Percentiles rank a stretch among this genome's conserved stretches.
phyloP scores from a whole-genome alignment of 2,888 invertebrate genomes.

The Drosophila helvetica region DNA sequence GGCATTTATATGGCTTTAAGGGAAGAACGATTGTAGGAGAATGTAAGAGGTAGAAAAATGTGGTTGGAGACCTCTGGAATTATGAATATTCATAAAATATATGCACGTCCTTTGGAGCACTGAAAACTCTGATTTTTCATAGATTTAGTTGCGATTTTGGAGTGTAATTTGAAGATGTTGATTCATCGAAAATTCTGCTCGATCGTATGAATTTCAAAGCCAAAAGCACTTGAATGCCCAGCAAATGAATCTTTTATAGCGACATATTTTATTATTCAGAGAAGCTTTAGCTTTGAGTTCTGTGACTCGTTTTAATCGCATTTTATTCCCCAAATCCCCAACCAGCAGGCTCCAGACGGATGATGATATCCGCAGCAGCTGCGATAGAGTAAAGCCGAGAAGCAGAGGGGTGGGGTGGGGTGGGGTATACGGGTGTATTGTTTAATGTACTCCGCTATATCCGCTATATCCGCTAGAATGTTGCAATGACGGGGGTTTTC shows the following conservation, averaged over 20 bases:
- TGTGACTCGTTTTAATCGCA: background rate
- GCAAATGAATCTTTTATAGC: background rate
- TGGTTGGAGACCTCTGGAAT: background rate
- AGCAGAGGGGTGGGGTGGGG: background rate
- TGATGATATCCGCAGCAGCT: background rate
- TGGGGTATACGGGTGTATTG: background rate
- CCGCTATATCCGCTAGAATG: constrained; percentile 37
- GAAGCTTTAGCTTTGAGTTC: background rate
- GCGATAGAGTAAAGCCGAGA: constrained; percentile 22
- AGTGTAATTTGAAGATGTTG: background rate
- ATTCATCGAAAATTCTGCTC: background rate
- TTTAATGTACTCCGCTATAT: too few species aligned
- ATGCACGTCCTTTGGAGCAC: background rate
- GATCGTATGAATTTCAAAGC: background rate
- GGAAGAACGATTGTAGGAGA: background rate
- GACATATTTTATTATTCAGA: background rate
- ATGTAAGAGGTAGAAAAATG: background rate
- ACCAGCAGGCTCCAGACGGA: too few species aligned
- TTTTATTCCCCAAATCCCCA: constrained; percentile 8
- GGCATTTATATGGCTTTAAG: background rate
- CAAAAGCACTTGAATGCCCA: background rate
- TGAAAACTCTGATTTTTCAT: background rate
- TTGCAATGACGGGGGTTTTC: constrained; percentile 9
- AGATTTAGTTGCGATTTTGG: background rate
- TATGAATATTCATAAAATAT: background rate